These are phyloP conservation scores for Myiothlypis chrysogaster DNA, from an alignment of 2,797 vertebrate species.

Conservation along the genomic window DNA sequence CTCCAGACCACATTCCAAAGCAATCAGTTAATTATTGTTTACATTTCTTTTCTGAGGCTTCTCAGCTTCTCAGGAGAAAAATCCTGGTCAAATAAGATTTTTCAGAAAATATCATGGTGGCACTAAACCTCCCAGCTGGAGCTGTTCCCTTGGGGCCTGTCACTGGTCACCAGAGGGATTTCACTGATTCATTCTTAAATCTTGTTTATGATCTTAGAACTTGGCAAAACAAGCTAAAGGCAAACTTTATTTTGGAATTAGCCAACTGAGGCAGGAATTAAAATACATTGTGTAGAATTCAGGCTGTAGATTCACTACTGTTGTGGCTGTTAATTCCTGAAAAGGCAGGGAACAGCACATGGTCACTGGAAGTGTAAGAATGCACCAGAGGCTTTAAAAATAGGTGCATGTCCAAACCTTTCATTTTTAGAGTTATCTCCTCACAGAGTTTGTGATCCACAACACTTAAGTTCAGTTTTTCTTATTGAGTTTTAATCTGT, in stretches of 20 bases:
- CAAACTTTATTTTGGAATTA: background rate
- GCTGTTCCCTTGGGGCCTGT: accelerated
- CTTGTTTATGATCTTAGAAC: background rate
- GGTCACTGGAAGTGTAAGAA: background rate
- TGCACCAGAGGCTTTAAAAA: background rate
- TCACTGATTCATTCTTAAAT: background rate
- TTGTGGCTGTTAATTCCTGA: background rate
- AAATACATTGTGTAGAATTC: background rate
- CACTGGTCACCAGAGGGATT: background rate
- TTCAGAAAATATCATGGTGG: too few species aligned
- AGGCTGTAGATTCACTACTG: background rate
- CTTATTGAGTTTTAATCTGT: background rate
- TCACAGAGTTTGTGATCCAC: background rate
- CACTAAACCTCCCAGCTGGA: accelerated
- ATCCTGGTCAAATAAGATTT: too few species aligned
- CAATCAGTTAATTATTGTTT: too few species aligned
- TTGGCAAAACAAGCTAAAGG: background rate
- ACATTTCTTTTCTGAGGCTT: too few species aligned
- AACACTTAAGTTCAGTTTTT: background rate
- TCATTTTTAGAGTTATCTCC: background rate
- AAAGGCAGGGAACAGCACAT: background rate
- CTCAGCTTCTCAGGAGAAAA: too few species aligned
- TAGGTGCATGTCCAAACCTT: background rate
- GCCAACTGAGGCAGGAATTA: background rate
- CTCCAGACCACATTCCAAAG: too few species aligned